Percentiles rank a stretch among this genome's conserved stretches.
Evolutionary conservation across 2,797 vertebrate genomes (phyloP).

Genomic region (Leptatherina wallacei): DNA sequence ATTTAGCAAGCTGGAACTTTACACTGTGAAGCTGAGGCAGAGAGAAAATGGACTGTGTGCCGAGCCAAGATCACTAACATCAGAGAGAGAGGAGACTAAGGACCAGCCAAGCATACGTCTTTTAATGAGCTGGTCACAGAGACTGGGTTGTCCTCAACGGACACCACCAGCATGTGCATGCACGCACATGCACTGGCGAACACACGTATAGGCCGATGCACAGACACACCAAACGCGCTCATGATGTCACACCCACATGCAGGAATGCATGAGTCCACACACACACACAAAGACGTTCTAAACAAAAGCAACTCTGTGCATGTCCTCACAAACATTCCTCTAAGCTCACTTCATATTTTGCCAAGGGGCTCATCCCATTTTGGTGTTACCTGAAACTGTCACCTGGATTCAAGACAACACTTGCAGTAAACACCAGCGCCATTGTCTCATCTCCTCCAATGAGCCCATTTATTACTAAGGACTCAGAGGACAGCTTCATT

Average conservation of each 20-base stretch:
- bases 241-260: slow-evolving; percentile 45
- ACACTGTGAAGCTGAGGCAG: slow-evolving; percentile 27
- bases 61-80: slow-evolving; percentile 58
- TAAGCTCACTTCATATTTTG: slow-evolving; percentile 44
- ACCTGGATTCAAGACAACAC: slow-evolving; percentile 65
- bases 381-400: slow-evolving; percentile 45
- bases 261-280: slow-evolving; percentile 34
- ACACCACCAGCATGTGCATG: slow-evolving; percentile 45
- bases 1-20: slow-evolving; percentile 26
- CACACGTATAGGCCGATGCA: slow-evolving; percentile 32
- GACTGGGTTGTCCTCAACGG: slow-evolving; percentile 65
- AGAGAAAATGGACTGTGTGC: slow-evolving; percentile 25
- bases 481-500: slow-evolving; percentile 49
- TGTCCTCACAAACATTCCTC: slow-evolving; percentile 56
- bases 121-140: slow-evolving; percentile 81
- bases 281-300: slow-evolving; percentile 15
- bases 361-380: slow-evolving; percentile 40
- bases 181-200: slow-evolving; percentile 28
- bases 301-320: slow-evolving; percentile 43
- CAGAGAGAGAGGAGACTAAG: slow-evolving; percentile 52
- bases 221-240: slow-evolving; percentile 36
- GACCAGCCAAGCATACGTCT: slow-evolving; percentile 73
- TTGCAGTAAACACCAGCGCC: slow-evolving; percentile 19
- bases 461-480: slow-evolving; percentile 34
- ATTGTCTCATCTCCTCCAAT: slow-evolving; percentile 29